Base-by-base conservation (phyloP, 1,140 invertebrate species). In the Luehdorfia chinensis region DNA sequence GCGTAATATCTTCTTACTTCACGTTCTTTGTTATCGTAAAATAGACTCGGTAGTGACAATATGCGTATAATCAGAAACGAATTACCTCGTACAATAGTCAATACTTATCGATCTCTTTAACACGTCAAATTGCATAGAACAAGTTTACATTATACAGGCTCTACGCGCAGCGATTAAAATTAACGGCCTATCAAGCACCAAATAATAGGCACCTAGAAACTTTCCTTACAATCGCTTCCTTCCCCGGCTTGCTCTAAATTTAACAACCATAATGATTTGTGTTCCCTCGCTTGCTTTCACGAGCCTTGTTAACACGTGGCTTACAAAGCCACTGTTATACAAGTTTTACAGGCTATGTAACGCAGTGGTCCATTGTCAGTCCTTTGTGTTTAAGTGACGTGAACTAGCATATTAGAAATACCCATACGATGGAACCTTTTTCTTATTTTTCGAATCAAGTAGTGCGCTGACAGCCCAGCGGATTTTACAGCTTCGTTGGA, bases 221-320 rank as follows among this genome's bases (percentile, higher is more conserved):
- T 18, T n/a, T 16, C 32, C n/a, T 13, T 23, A 37, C 9, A 37
- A 21, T 23, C 2, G n/a, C 16, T 21, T 37, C 34, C 34, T 37
- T 37, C 34, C 34, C 12, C 11, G 19, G 34, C 34, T 23, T 9
- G 34, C 19, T 5, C 34, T 37, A 13, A 37, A 37, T 23, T 37
- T 37, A 13, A 23, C 9, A 9, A 9, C 25, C 1, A 2, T 37
- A 15, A 37, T 37, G 34, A 37, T 37, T 37, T 37, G 34, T 14
- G 34, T 37, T 21, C 25, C 2, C 6, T 28, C 19, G 9, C 16
- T 23, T 9, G 19, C 18, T 15, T 13, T 1, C n/a, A 6, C 34
- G 0, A 9, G 15, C 7, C 32, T 34, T 37, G 34, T 37, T 37
- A 37, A 37, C 19, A 37, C 34, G 19, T 37, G 19, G 18, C 34